Conservation (phyloP, 1,140 invertebrate genomes). For the Geopemphigus sp. region DNA sequence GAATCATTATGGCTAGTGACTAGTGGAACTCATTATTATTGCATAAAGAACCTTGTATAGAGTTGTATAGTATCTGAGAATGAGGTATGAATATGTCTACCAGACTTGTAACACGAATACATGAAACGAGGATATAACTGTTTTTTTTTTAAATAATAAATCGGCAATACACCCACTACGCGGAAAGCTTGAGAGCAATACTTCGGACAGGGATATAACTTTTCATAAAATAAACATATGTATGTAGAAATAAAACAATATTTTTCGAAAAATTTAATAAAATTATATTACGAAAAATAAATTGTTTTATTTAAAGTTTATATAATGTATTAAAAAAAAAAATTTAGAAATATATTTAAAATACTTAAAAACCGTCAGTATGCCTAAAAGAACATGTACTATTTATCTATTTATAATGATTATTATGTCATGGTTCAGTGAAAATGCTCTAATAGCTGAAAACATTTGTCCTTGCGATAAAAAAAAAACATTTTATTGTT, state of each 20-base stretch:
- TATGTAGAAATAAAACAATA: no score
- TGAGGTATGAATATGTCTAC: background rate
- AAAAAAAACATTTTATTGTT: conserved; percentile 40
- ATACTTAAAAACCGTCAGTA: conserved; percentile 4
- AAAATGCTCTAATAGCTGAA: conserved; percentile 18
- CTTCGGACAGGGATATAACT: no score
- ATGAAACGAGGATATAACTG: background rate
- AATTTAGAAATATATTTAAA: background rate
- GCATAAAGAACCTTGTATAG: conserved; percentile 1
- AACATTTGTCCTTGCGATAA: conserved; percentile 20
- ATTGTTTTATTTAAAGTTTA: no score
- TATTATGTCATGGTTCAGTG: conserved; percentile 35
- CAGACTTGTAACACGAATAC: background rate
- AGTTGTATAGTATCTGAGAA: background rate
- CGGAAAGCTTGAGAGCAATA: no score
- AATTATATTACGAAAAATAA: no score
- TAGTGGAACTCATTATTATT: conserved; percentile 34
- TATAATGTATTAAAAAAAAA: no score
- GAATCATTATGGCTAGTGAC: conserved; percentile 4
- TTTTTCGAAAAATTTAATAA: no score
- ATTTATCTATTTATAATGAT: conserved; percentile 13
- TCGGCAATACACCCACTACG: no score
- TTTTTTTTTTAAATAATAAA: no score
- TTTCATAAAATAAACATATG: no score
- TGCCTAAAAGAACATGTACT: background rate